phyloP scores from a whole-genome alignment of 2,888 invertebrate genomes.

The Tupiocoris notatus region DNA sequence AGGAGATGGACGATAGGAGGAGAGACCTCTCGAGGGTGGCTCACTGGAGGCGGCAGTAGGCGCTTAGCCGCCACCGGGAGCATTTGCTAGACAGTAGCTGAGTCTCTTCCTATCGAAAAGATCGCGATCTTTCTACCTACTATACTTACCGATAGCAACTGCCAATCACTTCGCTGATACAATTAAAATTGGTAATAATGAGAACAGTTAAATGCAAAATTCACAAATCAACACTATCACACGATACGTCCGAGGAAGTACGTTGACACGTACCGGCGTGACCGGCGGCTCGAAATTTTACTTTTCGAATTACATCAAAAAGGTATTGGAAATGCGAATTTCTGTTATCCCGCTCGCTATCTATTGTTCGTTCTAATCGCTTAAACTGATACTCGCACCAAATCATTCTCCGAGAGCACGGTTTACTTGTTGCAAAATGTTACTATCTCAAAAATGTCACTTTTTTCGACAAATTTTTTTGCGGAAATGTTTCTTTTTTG shows the following conservation, averaged over 20 bases:
- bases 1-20: background rate
- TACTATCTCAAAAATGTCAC: no score
- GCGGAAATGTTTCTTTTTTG: no score
- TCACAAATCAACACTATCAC: background rate
- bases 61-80: slow-evolving; percentile 37
- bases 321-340: background rate
- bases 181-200: no score
- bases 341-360: no score
- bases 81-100: background rate
- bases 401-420: no score
- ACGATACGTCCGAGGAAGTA: background rate
- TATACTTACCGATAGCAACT: background rate
- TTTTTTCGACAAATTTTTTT: no score
- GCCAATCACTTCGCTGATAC: no score
- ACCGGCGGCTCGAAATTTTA: background rate
- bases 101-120: background rate
- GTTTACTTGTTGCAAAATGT: no score
- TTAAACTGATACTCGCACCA: no score
- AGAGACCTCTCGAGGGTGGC: slow-evolving; percentile 7
- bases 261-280: slow-evolving; percentile 6
- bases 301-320: slow-evolving; percentile 16
- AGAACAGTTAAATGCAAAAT: background rate
- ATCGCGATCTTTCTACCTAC: background rate
- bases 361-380: no score
- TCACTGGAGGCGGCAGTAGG: slow-evolving; percentile 33